phyloP scores from a whole-genome alignment of 1,140 invertebrate genomes.

The Nylanderia fulva region DNA sequence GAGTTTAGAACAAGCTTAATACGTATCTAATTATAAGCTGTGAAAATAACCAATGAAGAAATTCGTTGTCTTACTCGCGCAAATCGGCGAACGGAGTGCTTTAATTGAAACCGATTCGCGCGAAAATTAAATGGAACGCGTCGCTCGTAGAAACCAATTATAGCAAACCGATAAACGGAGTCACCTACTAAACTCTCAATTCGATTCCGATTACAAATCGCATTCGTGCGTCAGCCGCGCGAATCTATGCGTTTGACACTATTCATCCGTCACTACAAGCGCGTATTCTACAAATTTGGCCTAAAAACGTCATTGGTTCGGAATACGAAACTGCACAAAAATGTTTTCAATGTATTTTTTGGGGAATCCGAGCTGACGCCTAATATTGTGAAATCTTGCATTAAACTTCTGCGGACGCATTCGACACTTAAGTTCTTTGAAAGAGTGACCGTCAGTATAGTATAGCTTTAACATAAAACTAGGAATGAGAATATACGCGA shows the following conservation, averaged over 20 bases:
- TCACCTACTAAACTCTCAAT: constrained; percentile 74
- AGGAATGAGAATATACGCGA: background rate
- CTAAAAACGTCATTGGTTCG: background rate
- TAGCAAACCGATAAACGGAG: constrained; percentile 50
- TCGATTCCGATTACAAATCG: constrained; percentile 71
- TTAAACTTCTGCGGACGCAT: background rate
- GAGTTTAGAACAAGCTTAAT: background rate
- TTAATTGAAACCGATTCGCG: constrained; percentile 25
- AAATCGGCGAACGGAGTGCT: background rate
- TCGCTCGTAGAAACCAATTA: constrained; percentile 47
- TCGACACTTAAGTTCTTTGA: constrained; percentile 6
- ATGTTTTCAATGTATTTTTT: background rate
- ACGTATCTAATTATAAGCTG: background rate
- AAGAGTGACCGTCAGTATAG: background rate
- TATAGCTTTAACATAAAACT: background rate
- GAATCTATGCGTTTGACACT: constrained; percentile 29
- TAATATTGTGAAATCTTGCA: background rate
- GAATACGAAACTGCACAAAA: background rate
- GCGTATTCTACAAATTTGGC: background rate
- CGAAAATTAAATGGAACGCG: constrained; percentile 42
- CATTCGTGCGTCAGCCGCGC: constrained; percentile 35
- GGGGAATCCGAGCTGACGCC: background rate
- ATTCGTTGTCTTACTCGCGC: background rate
- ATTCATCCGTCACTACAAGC: constrained; percentile 1
- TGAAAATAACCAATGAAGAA: background rate